Evolutionary conservation across 1,140 invertebrate genomes (phyloP).

Genomic region (Anastatus disparis): DNA sequence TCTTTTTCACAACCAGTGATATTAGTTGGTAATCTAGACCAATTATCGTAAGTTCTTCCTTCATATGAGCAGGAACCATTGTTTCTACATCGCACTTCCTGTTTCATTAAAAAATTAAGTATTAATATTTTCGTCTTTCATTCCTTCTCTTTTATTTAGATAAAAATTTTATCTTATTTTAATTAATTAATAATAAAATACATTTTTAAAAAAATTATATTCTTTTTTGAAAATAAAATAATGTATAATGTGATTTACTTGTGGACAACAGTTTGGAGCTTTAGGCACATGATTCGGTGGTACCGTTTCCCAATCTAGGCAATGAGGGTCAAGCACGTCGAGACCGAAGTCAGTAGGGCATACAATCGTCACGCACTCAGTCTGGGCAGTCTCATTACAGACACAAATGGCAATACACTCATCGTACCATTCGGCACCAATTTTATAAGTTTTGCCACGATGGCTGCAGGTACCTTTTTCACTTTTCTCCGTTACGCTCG

Average conservation of each 20-base stretch:
- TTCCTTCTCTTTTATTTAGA: too few relatives aligned
- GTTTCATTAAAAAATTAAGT: too few relatives aligned
- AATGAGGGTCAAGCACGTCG: conserved; percentile 83
- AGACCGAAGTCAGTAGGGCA: conserved; percentile 86
- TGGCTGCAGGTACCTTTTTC: conserved; percentile 66
- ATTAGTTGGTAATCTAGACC: conserved; percentile 69
- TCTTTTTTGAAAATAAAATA: background rate
- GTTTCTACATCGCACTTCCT: conserved; percentile 78
- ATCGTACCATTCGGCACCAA: conserved; percentile 75
- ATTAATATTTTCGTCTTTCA: too few relatives aligned
- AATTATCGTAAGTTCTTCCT: conserved; percentile 71
- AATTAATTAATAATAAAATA: background rate
- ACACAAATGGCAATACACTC: conserved; percentile 79
- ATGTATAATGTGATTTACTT: conserved; percentile 47
- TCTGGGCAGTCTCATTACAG: conserved; percentile 67
- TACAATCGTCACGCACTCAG: conserved; percentile 80
- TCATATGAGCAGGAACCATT: conserved; percentile 82
- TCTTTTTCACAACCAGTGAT: conserved; percentile 83
- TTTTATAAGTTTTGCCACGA: conserved; percentile 70
- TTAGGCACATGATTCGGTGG: conserved; percentile 76
- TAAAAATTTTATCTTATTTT: too few relatives aligned
- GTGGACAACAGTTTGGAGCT: conserved; percentile 85
- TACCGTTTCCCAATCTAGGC: conserved; percentile 85
- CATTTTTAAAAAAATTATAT: too few relatives aligned
- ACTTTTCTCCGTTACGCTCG: conserved; percentile 56